Evolutionary conservation across 1,140 invertebrate genomes (phyloP).

Genomic region (Drosophila neocordata): DNA sequence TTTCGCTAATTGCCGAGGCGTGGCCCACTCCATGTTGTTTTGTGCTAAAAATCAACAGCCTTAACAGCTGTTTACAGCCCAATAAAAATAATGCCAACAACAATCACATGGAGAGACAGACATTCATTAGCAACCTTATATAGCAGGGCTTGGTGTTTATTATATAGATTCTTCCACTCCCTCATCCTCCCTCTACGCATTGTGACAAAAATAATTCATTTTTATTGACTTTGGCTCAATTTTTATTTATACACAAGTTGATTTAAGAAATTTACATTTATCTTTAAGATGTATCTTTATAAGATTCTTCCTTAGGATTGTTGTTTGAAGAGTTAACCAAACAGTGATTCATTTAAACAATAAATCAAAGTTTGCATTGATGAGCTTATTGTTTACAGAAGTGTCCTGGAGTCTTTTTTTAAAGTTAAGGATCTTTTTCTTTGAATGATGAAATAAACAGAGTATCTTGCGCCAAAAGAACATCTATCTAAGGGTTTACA

Average conservation of each 20-base stretch:
- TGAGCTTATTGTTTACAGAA: too few relatives aligned
- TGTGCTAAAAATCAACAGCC: constrained; percentile 63
- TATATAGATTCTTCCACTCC: neutral
- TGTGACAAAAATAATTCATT: constrained; percentile 47
- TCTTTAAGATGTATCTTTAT: constrained; percentile 25
- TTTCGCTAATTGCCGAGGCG: constrained; percentile 58
- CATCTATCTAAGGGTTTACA: too few relatives aligned
- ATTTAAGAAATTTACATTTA: constrained; percentile 43
- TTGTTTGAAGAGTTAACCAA: constrained; percentile 28
- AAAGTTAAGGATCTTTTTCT: neutral
- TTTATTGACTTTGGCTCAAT: constrained; percentile 35
- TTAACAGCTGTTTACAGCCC: constrained; percentile 42
- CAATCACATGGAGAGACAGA: neutral
- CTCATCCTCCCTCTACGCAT: neutral
- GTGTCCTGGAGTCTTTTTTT: neutral
- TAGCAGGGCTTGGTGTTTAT: constrained; percentile 5
- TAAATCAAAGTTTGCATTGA: neutral
- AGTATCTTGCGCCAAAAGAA: too few relatives aligned
- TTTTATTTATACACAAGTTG: constrained; percentile 31
- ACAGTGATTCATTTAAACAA: neutral
- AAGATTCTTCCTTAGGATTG: constrained; percentile 8
- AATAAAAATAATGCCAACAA: constrained; percentile 41
- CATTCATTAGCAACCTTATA: constrained; percentile 40
- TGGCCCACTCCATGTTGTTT: constrained; percentile 53
- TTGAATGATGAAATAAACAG: too few relatives aligned